Base-by-base conservation (phyloP, 1,140 invertebrate genomes). In the Heliconius melpomene region DNA sequence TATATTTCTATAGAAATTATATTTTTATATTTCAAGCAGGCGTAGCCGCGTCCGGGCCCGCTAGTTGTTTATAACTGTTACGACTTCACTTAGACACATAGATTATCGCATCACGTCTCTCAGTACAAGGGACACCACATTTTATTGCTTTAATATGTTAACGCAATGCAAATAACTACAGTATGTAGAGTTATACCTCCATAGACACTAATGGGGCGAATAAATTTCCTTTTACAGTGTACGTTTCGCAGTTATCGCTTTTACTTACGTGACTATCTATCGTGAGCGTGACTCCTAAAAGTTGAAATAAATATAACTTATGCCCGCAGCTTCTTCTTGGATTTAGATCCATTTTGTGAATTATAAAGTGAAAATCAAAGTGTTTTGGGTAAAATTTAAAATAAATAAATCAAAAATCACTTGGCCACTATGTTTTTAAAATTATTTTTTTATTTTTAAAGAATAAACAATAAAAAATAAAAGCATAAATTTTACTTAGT, bases 61-160 rank as follows among this genome's bases (percentile, higher is more conserved):
- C n/a, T n/a, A n/a, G n/a, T n/a, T 72, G 20, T 40, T 72, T 72
- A n/a, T 32, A n/a, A 7, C 66, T 79, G 54, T 80, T 80, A 79
- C 78, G 66, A 80, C 80, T 82, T 83, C 80, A 78, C 74, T 77
- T 81, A 83, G 82, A 85, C 78, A 52, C 50, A 52, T 7, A 82
- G 23, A 72, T 77, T 84, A 83, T 83, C 81, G 75, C 80, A 78
- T 54, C 82, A 83, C 73, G 82, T 83, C 82, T 84, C 79, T 79
- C 83, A 80, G 82, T 84, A 86, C 84, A 84, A 85, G 84, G 87
- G 89, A 86, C 89, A 88, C 84, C 87, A 79, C 83, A 86, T 82
- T 89, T 90, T 89, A 90, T 89, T 82, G 29, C 80, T 86, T 89
- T 90, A 90, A 90, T 90, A 92, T 92, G 89, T 90, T 87, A 91